Percentiles rank a stretch among this genome's conserved stretches.
Evolutionary conservation across 1,140 invertebrate genomes (phyloP).

Genomic region (Megathymus violae): DNA sequence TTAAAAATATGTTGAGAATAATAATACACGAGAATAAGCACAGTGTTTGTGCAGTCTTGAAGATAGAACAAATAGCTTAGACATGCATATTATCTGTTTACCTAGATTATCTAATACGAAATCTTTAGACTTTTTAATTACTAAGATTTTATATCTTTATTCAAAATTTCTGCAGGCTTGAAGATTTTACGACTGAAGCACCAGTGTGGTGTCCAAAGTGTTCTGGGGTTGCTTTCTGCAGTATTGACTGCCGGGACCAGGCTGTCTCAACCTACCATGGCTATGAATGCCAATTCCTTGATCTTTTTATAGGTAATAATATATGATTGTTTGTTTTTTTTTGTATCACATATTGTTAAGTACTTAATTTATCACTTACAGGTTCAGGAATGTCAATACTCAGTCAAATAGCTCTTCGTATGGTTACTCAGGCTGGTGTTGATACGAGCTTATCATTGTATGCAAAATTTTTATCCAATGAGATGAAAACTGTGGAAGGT

Average conservation of each 20-base stretch:
- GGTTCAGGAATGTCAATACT: constrained; percentile 92
- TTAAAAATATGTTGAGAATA: too few relatives aligned
- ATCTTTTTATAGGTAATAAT: constrained; percentile 88
- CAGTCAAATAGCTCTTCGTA: constrained; percentile 89
- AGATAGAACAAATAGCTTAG: too few relatives aligned
- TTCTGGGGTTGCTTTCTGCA: constrained; percentile 91
- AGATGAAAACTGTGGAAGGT: constrained; percentile 65
- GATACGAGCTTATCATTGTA: constrained; percentile 82
- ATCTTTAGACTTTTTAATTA: too few relatives aligned
- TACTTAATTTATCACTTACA: too few relatives aligned
- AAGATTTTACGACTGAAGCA: constrained; percentile 78
- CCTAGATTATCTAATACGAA: too few relatives aligned
- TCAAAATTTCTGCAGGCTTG: constrained; percentile 54
- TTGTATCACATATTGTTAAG: too few relatives aligned
- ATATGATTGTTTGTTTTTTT: too few relatives aligned
- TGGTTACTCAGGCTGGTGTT: constrained; percentile 87
- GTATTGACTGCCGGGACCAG: constrained; percentile 86
- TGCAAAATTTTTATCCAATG: constrained; percentile 67
- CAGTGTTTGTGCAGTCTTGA: too few relatives aligned
- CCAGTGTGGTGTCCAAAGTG: constrained; percentile 91
- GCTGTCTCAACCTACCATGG: constrained; percentile 90
- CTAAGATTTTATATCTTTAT: background rate
- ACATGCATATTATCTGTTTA: too few relatives aligned
- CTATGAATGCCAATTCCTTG: constrained; percentile 92
- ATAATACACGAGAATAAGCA: too few relatives aligned